Percentiles rank a stretch among this genome's conserved stretches.
Evolutionary conservation across 2,888 invertebrate genomes (phyloP).

Genomic region (Yponomeuta cagnagella): DNA sequence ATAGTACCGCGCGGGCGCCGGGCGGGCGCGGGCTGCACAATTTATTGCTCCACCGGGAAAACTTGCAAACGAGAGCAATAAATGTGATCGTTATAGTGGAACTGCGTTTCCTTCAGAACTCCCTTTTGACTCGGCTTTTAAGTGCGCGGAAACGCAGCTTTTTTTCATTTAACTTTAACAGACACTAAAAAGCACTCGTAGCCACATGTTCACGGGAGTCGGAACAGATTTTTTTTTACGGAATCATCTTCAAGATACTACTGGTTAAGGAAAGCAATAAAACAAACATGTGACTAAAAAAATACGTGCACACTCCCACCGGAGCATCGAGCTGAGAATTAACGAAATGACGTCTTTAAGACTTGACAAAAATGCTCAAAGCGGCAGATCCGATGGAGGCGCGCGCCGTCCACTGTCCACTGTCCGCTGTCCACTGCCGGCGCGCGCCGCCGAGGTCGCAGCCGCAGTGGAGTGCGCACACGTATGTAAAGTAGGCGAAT

Average conservation of each 20-base stretch:
- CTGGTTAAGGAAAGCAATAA: slow-evolving; percentile 35
- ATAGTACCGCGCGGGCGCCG: slow-evolving; percentile 6
- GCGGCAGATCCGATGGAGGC: background rate
- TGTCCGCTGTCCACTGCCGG: no score
- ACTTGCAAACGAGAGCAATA: slow-evolving; percentile 36
- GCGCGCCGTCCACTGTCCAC: background rate
- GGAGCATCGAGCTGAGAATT: background rate
- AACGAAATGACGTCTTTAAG: background rate
- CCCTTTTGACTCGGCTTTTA: slow-evolving; percentile 45
- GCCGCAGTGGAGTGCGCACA: slow-evolving; percentile 53
- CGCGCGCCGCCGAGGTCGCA: no score
- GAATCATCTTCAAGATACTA: slow-evolving; percentile 23
- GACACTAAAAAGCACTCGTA: slow-evolving; percentile 49
- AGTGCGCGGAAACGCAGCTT: slow-evolving; percentile 65
- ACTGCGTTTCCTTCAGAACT: slow-evolving; percentile 53
- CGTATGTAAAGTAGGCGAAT: slow-evolving; percentile 64
- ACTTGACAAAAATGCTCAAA: background rate
- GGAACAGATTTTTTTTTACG: background rate
- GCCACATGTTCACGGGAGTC: slow-evolving; percentile 71
- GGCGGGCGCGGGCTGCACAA: slow-evolving; percentile 16
- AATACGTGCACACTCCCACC: slow-evolving; percentile 60
- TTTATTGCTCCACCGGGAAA: slow-evolving; percentile 37
- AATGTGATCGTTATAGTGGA: slow-evolving; percentile 36
- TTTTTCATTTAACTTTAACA: slow-evolving; percentile 15
- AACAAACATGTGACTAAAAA: slow-evolving; percentile 73